phyloP scores from a whole-genome alignment of 2,888 invertebrate genomes.

The Dinocampus coccinellae region DNA sequence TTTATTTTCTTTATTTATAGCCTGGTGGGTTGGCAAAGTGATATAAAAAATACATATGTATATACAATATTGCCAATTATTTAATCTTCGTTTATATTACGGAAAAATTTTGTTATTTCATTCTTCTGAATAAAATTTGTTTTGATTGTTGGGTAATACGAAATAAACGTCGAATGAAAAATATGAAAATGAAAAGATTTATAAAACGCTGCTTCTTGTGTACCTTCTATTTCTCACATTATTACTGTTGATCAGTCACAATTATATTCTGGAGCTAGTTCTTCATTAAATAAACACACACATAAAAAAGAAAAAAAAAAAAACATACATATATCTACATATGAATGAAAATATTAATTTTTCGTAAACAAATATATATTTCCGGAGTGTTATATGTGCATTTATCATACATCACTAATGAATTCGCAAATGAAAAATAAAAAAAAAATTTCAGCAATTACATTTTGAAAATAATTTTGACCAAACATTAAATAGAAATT shows the following conservation, averaged over 20 bases:
- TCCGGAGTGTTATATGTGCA: not conserved
- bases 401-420: not conserved
- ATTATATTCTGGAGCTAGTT: constrained; percentile 13
- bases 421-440: not conserved
- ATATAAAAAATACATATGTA: too few relatives aligned
- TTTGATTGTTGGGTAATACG: constrained; percentile 12
- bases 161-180: not conserved
- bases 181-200: constrained; percentile 8
- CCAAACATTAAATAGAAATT: constrained; percentile 38
- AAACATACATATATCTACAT: constrained; percentile 17
- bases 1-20: too few relatives aligned
- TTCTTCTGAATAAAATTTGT: constrained; percentile 28
- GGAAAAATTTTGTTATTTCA: too few relatives aligned
- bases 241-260: constrained; percentile 38
- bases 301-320: not conserved
- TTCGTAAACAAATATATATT: not conserved
- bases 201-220: constrained; percentile 50
- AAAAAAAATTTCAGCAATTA: not conserved
- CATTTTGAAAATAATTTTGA: constrained; percentile 30
- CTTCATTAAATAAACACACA: not conserved
- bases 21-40: too few relatives aligned
- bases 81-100: too few relatives aligned
- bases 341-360: not conserved
- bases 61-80: not conserved
- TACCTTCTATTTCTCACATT: constrained; percentile 41